Evolutionary conservation across 2,113 vertebrate genomes (phyloP), one percentile per base, ranked within the genome.

Genomic region (Lethenteron reissneri): DNA sequence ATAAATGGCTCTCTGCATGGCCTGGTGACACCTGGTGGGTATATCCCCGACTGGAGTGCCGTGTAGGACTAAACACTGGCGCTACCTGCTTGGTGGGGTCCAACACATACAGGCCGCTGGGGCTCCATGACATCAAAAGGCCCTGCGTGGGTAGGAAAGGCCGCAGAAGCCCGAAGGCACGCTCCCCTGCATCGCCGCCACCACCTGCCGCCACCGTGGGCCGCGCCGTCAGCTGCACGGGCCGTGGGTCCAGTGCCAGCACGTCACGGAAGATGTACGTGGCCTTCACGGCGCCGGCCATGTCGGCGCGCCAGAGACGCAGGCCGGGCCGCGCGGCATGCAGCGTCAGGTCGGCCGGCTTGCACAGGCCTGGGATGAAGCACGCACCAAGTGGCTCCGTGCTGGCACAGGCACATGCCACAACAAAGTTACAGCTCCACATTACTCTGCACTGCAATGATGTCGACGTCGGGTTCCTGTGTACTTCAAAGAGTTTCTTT

Each of bases 101-200:
- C 2, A 99, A 74, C 19, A 97, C 81, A 73, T 92, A 95, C 75
- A 99, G 79, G 71, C 90, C 92, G 75, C 96, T 91, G 73, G 97
- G 91, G 0, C 95, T 96, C 94, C 94, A 99, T 77, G 86, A 95
- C 74, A 99, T 76, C 72, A 97, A 83, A 90, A 91, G 96, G 73
- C 88, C 88, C 11, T 94, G 87, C 74, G 64, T 68, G 41, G 75
- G 82, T 56, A 85, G 83, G 78, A 95, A 96, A 69, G 90, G 95
- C 0, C 82, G 85, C 57, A 97, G 77, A 15, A 91, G 80, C 10
- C 94, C 92, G 10, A 99, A 81, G 76, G 94, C 88, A 59, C 83
- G 82, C 72, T 95, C 90, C 2, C 82, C 75, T 6, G 81, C 81
- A 73, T 79, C 75, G 72, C 81, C 89, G 2, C 80, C 79, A 9